Base-by-base conservation (phyloP, 30 jellyfish, hydroid and myxozoan genomes). In the Aurelia aurita region DNA sequence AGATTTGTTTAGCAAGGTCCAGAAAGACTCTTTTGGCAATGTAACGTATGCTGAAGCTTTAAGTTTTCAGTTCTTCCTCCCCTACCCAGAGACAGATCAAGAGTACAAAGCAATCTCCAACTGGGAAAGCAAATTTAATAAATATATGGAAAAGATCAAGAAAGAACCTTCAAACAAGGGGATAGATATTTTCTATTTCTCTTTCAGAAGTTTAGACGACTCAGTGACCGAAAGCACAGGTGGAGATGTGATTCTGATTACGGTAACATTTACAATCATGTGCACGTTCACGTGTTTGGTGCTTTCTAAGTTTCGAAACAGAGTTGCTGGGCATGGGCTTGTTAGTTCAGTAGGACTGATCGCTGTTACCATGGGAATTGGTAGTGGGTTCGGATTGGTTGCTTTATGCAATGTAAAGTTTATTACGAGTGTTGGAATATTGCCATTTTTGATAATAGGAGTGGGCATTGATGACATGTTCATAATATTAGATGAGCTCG, bases 281-380 rank as follows among this genome's bases (percentile, higher is more conserved):
- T 76, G 79, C 58, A 6, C 69, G 5, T 83, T 83, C 59, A 14
- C 87, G 1, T 59, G 79, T 58, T 20, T 71, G 61, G 76, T 66
- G 2, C 46, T 83, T 23, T 31, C 59, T 28, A 55, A 87, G 23
- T 69, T 54, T 23, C 72, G 75, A 20, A 58, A 70, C 49, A 46
- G 59, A 27, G 83, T 83, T 31, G 21, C 85, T 35, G 87, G 93
- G 13, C 93, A 83, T 59, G 77, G 72, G 18, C 62, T 74, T 35
- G 69, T 65, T 26, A 89, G 89, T 10, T 47, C 31, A n/a, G 58
- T 35, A 29, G 95, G 95, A 26, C 64, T 85, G 19, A 31, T 31
- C 5, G 43, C 43, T 31, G 43, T 31, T 5, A 31, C 43, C 43
- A 31, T 31, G 43, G 43, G 43, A 31, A 31, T 31, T 0, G 43